Evolutionary conservation across 2,888 invertebrate genomes (phyloP), one percentile per base, ranked within the genome.

Genomic region (Zeuzera pyrina): DNA sequence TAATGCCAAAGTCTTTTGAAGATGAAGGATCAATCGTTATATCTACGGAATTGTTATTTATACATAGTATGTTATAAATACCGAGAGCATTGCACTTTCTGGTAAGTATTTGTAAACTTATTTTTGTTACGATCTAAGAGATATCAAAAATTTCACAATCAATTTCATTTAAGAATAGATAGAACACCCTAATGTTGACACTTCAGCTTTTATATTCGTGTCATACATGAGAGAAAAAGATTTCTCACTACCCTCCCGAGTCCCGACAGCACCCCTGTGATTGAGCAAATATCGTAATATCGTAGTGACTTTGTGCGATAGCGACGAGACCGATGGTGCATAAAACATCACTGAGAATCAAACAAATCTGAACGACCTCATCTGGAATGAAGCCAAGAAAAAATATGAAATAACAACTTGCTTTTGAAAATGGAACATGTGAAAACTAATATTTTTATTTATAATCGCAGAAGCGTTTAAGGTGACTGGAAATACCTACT

Each of bases 261-360:
- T 45, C 39, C 42, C 29, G 2, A 12, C n/a, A 44, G 41, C 35
- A 42, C 46, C 42, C 46, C 42, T 47, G 51, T 55, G 63, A 65
- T 66, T 68, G 65, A 55, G 62, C 64, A 72, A 77, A 74, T 66
- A 77, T 54, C 51, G 42, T 32, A 77, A 74, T 66, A 77, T 54
- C 51, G 42, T 32, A 39, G 47, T 42, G 50, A 47, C 49, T 49
- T 25, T 25, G 44, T 39, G 45, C 44, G 54, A 60, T 62, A 58
- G 51, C 53, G 55, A 44, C 52, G 52, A 51, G 55, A 45, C 60
- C 61, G 68, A 71, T 71, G 72, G 65, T 57, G 78, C 76, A 71
- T 76, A 72, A 68, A 63, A 67, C 60, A 63, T 70, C 59, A 47
- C 49, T 41, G 39, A 35, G 43, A 49, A 50, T 57, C 67, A 58